Evolutionary conservation across 2,888 invertebrate species (phyloP).

Genomic region (Drosophila subquinaria): DNA sequence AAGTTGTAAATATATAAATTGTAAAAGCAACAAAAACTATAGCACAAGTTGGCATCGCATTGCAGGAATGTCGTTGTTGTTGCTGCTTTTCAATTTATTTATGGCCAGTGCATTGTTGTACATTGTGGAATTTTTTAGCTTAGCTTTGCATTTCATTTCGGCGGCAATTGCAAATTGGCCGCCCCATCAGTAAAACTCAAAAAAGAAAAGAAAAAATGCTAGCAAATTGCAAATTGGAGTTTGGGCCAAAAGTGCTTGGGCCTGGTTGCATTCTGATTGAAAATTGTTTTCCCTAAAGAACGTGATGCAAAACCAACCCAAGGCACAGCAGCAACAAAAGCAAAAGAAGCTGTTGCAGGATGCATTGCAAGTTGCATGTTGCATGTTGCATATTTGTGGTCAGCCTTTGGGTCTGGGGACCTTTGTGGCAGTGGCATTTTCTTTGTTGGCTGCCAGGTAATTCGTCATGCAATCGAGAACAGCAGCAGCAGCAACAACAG

Average conservation of each 20-base stretch:
- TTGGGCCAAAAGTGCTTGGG: slow-evolving; percentile 7
- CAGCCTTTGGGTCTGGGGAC: slow-evolving; percentile 43
- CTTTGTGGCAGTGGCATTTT: slow-evolving; percentile 53
- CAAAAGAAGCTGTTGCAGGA: slow-evolving; percentile 18
- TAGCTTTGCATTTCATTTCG: slow-evolving; percentile 74
- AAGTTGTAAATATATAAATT: slow-evolving; percentile 58
- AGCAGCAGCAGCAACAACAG: slow-evolving; percentile 31
- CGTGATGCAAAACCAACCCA: slow-evolving; percentile 51
- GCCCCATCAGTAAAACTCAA: slow-evolving; percentile 9
- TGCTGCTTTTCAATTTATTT: slow-evolving; percentile 50
- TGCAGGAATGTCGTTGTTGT: slow-evolving; percentile 42
- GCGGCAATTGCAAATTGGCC: slow-evolving; percentile 70
- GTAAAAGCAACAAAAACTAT: slow-evolving; percentile 28
- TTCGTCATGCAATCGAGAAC: slow-evolving; percentile 73
- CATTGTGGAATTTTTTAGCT: slow-evolving; percentile 50
- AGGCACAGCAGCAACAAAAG: slow-evolving; percentile 7
- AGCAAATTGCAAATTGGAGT: slow-evolving; percentile 58
- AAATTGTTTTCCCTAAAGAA: slow-evolving; percentile 79
- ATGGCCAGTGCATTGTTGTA: slow-evolving; percentile 29
- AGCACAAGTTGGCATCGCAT: slow-evolving; percentile 35
- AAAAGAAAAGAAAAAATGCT: not conserved
- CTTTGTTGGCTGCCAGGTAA: slow-evolving; percentile 50
- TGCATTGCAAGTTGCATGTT: slow-evolving; percentile 18
- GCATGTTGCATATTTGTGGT: slow-evolving; percentile 73
- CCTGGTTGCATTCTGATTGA: slow-evolving; percentile 66